Base-by-base conservation (phyloP, 2,888 invertebrate species). In the Spodoptera littoralis region DNA sequence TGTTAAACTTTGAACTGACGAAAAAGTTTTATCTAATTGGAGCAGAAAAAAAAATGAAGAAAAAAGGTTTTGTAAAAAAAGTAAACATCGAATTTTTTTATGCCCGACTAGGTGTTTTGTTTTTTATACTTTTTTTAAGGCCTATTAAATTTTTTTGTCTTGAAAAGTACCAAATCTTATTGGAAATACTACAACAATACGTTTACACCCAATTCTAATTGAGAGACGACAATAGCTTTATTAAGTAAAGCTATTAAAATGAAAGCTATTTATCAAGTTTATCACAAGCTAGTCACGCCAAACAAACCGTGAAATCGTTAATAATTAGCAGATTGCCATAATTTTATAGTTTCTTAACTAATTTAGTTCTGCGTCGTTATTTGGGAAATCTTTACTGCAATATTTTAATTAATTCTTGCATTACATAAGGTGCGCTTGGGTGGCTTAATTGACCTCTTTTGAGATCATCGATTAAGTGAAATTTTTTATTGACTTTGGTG, bases 261-360 rank as follows among this genome's bases (percentile, higher is more conserved):
- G 11, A 60, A 67, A 71, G 56, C 56, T 49, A 1, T 22, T 22
- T 47, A 36, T 24, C 18, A 56, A 51, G 49, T 48, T 52, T 36
- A 46, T 54, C 43, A 53, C 3, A 59, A 70, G 60, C 46, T 54
- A 67, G 36, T 77, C 54, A 57, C 59, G 63, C 52, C 50, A 70
- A 65, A 8, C 22, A 56, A 54, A 56, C 73, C 70, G 60, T 71
- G 64, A 73, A 73, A 80, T 75, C 58, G 42, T 24, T 45, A 49
- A 60, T 63, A 68, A 77, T 75, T 65, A 65, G 47, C 43, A 64
- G 69, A 62, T 79, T 73, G 30, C 54, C 69, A 75, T 79, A 73
- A 75, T 73, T 68, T 75, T 27, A 75, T 65, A 64, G 67, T 72
- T 75, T 75, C 60, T 67, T 75, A 59, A 73, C 72, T 59, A 46